Base-by-base conservation (phyloP, 1,140 invertebrate species). In the Hirudo medicinalis region DNA sequence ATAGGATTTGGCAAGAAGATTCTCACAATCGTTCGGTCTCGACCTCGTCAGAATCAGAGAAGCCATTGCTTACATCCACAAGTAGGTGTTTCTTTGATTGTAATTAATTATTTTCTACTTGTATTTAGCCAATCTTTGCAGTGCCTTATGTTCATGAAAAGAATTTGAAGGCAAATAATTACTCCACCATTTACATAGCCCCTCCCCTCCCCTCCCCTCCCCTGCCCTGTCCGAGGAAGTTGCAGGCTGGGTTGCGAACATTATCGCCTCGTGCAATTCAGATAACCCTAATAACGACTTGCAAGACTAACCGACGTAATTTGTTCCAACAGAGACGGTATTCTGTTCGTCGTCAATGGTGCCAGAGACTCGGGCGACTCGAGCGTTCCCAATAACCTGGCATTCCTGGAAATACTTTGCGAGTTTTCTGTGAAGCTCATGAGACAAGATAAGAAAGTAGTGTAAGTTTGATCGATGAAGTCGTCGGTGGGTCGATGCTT, bases 21-120 rank as follows among this genome's bases (percentile, higher is more conserved):
- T 99, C 85, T 91, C 94, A 0, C 83, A 97, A 25, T 96, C 94
- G 6, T 99, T 99, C 86, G 96, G 96, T 25, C 85, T 97, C 70
- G 95, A 99, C 85, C 91, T 92, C 25, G 86, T 97, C 15, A 97
- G 96, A 84, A 98, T 98, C 85, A 87, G 96, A 57, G 94, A 98
- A 81, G 94, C 95, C 19, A 91, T 99, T 63, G 93, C 94, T 13
- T 90, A 91, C 49, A 86, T 99, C 75, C 95, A 99, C 83, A 82
- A 80, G 79, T 82, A 76, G 76, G 77, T 69, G 25, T 40, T 63
- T 15, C 43, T 25, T 1, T 49, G 66, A 27, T 54, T 32, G 15
- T 15, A 43, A 22, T n/a, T n/a, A 36, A 36, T 36, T 6, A 36
- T 36, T 36, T 36, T 6, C 2, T 36, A 27, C 9, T 57, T n/a